Conservation (phyloP, 2,797 vertebrate species). For the Macroramphosus scolopax region DNA sequence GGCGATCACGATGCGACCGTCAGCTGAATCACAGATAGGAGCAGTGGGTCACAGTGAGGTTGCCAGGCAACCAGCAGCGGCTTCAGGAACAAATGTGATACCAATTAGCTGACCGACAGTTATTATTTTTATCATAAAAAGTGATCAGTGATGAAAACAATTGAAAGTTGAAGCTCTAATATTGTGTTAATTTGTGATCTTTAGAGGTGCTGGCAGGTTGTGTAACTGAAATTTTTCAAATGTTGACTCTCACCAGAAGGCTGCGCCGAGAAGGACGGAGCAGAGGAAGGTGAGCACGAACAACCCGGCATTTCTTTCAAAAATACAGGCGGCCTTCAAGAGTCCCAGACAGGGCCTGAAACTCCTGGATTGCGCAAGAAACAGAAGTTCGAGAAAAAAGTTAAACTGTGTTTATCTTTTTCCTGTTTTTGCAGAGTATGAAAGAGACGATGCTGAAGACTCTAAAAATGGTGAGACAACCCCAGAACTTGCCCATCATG, state of each 20-base stretch:
- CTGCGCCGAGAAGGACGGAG: conserved; percentile 29
- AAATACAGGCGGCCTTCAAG: too few relatives aligned
- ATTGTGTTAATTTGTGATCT: not conserved
- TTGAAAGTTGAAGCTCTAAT: too few relatives aligned
- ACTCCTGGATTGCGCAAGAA: too few relatives aligned
- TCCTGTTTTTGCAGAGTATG: conserved; percentile 38
- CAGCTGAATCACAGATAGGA: too few relatives aligned
- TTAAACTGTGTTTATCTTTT: not conserved
- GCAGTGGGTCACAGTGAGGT: not conserved
- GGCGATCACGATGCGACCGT: too few relatives aligned
- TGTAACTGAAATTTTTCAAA: not conserved
- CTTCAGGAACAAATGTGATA: not conserved
- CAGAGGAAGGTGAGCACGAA: conserved; percentile 45
- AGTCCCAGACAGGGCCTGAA: too few relatives aligned
- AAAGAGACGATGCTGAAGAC: conserved; percentile 35
- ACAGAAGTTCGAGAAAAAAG: too few relatives aligned
- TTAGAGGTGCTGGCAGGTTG: not conserved
- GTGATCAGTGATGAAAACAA: too few relatives aligned
- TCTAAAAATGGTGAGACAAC: conserved; percentile 32
- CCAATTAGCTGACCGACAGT: too few relatives aligned
- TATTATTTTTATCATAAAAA: too few relatives aligned
- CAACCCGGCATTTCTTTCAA: too few relatives aligned
- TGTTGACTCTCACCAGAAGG: conserved; percentile 30
- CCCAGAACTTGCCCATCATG: not conserved
- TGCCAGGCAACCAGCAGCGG: not conserved